Conservation (phyloP, 1,140 invertebrate genomes). For the Metopolophium dirhodum region DNA sequence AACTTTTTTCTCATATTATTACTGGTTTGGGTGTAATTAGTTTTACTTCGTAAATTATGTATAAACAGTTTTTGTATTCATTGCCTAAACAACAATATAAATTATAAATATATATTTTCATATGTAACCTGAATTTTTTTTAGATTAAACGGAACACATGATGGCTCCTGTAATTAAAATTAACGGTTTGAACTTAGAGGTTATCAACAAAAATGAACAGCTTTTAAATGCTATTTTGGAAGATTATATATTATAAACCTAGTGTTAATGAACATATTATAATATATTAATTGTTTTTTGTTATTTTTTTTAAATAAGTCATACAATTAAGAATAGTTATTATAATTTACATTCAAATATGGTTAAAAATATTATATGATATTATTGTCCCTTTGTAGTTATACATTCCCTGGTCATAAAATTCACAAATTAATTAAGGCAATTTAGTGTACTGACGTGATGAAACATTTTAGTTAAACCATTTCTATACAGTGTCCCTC, state of each 20-base stretch:
- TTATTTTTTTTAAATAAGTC: neutral
- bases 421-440: slow-evolving; percentile 35
- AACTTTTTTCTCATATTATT: neutral
- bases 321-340: neutral
- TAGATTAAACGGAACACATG: neutral
- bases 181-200: slow-evolving; percentile 41
- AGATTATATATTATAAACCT: slow-evolving; percentile 25
- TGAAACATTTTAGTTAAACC: neutral
- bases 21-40: neutral
- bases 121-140: neutral
- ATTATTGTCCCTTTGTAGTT: neutral
- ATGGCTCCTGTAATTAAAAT: slow-evolving; percentile 52
- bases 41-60: neutral
- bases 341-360: neutral
- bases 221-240: slow-evolving; percentile 20
- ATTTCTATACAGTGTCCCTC: neutral
- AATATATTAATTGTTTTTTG: neutral
- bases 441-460: neutral
- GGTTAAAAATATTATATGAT: neutral
- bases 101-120: neutral
- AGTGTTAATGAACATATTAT: neutral
- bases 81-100: neutral
- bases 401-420: neutral
- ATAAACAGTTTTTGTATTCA: neutral
- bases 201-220: slow-evolving; percentile 15